phyloP scores from a whole-genome alignment of 2,888 invertebrate genomes.

The Nomada ferruginata region DNA sequence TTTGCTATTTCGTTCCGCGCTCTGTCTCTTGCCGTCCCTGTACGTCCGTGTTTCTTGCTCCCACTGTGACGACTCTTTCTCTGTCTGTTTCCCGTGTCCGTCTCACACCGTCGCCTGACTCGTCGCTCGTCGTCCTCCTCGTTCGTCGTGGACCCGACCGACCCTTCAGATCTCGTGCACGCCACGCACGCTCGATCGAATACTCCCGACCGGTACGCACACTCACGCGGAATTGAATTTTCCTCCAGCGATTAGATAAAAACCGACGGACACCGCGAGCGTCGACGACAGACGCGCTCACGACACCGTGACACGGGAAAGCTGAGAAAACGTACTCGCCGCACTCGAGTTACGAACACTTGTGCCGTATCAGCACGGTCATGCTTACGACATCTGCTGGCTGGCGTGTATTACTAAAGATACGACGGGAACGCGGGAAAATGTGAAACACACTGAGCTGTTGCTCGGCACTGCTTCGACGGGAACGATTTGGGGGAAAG shows the following conservation, averaged over 20 bases:
- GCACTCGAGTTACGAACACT: conserved; percentile 46
- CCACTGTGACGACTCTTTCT: conserved; percentile 33
- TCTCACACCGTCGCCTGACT: conserved; percentile 24
- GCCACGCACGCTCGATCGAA: conserved; percentile 53
- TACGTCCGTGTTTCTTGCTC: conserved; percentile 17
- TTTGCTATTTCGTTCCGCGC: conserved; percentile 21
- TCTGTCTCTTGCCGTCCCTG: conserved; percentile 18
- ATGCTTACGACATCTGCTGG: conserved; percentile 40
- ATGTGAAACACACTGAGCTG: conserved; percentile 9
- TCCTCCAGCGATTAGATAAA: conserved; percentile 58
- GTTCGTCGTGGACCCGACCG: conserved; percentile 17
- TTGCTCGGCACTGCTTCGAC: too few relatives aligned
- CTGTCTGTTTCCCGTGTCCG: conserved; percentile 14
- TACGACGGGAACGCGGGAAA: background rate
- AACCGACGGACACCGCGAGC: conserved; percentile 58
- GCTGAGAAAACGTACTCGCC: conserved; percentile 56
- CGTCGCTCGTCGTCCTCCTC: conserved; percentile 23
- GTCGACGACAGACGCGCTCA: conserved; percentile 63
- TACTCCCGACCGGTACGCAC: conserved; percentile 42
- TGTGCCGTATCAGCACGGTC: conserved; percentile 11
- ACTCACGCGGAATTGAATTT: conserved; percentile 44
- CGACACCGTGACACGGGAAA: conserved; percentile 71
- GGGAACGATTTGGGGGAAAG: too few relatives aligned
- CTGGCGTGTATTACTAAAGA: background rate
- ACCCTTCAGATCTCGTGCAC: conserved; percentile 52